Base-by-base conservation (phyloP, 2,113 vertebrate species). In the Thalassarche chlororhynchos region DNA sequence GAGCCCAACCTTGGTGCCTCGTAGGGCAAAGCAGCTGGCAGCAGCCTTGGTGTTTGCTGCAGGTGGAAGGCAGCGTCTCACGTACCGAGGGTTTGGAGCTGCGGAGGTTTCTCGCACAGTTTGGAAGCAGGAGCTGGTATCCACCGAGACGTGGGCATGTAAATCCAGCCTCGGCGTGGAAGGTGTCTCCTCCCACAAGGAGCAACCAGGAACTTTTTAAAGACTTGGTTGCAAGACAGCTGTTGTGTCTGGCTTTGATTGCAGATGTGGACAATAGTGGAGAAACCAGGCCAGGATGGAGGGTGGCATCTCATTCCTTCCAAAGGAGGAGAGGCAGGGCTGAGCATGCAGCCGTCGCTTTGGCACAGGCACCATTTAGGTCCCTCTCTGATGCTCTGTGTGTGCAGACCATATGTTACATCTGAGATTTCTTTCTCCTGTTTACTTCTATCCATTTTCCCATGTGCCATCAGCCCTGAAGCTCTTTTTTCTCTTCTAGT, bases 101-200 rank as follows among this genome's bases (percentile, higher is more conserved):
- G 1, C 0, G 0, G 51, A 51, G 49, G 26, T 47, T 60, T 74
- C 64, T 81, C 1, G 0, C 5, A 1, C 10, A 17, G 10, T 57
- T 84, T 18, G 34, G 62, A 44, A 80, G 26, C 44, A 34, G 23
- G 36, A 74, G 68, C 17, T 76, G 32, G 5, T 72, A 14, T 71
- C 66, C 25, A 13, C 25, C 6, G 17, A 38, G 46, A n/a, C 2
- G 2, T 34, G 46, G 34, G 17, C 49, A 5, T 0, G 0, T 72
- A 44, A 84, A 80, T 83, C 57, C 70, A 40, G 42, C 21, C 36
- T 80, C 21, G 3, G 44, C 17, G 12, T 58, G 4, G 12, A 84
- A 76, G 51, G 4, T 1, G 1, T 40, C 46, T 84, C 20, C 31
- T 87, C 20, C 57, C 55, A 25, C n/a, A 46, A 38, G 49, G 54